Percentiles rank a stretch among this genome's conserved stretches.
Conservation (phyloP, 2,797 vertebrate species). For the Calcarius lapponicus region DNA sequence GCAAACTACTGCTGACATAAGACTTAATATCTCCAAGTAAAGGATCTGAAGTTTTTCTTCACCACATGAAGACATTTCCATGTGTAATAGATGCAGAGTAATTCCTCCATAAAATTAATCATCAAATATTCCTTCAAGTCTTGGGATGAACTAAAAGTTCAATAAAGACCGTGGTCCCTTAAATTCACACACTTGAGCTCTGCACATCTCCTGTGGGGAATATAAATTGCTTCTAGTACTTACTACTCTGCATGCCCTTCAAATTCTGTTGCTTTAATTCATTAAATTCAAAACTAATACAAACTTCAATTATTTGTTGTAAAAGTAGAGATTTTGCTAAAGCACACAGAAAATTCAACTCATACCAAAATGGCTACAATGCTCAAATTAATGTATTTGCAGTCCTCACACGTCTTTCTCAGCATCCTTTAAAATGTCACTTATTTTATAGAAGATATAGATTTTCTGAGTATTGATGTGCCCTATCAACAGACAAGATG, state of each 20-base stretch:
- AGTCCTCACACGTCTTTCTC: not conserved
- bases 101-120: not conserved
- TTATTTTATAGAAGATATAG: slow-evolving; percentile 1
- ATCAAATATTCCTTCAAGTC: not conserved
- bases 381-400: not conserved
- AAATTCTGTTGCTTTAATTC: slow-evolving; percentile 11
- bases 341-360: slow-evolving; percentile 22
- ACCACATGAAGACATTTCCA: not conserved
- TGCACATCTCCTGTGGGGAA: not conserved
- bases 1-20: not conserved
- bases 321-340: slow-evolving; percentile 10
- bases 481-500: not conserved
- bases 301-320: not conserved
- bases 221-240: slow-evolving; percentile 19
- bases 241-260: not conserved
- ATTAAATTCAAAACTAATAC: slow-evolving; percentile 29
- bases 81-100: not conserved
- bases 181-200: slow-evolving; percentile 5
- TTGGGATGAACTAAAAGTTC: not conserved
- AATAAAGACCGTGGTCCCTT: not conserved
- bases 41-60: not conserved
- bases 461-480: not conserved
- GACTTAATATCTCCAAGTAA: not conserved
- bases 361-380: not conserved
- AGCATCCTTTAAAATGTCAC: not conserved